Evolutionary conservation across 2,888 invertebrate species (phyloP), one percentile per base, ranked within the genome.

Genomic region (Nemotelus pantherinus): DNA sequence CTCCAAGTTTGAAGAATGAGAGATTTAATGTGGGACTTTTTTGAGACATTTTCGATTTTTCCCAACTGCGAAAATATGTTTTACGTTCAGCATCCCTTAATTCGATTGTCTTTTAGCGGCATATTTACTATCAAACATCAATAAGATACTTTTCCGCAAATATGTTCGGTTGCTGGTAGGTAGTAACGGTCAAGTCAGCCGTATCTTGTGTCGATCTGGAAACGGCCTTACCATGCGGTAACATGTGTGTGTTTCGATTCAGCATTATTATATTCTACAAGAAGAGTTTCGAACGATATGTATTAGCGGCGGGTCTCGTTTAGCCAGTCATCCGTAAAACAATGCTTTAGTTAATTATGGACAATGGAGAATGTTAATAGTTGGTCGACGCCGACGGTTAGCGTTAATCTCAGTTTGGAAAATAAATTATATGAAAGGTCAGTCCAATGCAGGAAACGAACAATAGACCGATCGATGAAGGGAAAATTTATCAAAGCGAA

Each of bases 401-500:
- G 43, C 25, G 74, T 74, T 63, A 60, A 74, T 74, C 74, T 74
- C 63, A 74, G 47, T 74, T 74, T 50, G 74, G 63, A 74, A 60
- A 67, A 48, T 67, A 48, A 63, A 63, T 63, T 70, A 70, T 74
- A 25, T 60, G 60, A 60, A 74, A 74, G 74, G 74, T 63, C 74
- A 74, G 41, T 63, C 2, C 25, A 47, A 48, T 63, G 74, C 50
- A 63, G 47, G 60, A 74, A 74, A 53, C 55, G 25, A 70, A 70
- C 70, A 70, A 70, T 70, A 55, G 67, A 53, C 43, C 39, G 41
- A 48, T 60, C 47, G 41, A 60, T 74, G 72, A 72, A 63, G 41
- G 74, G 58, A 60, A 60, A 72, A 72, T 70, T 70, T 70, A 70
- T 70, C 70, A 70, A 70, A 70, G 70, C 70, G 55, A 70, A 70